phyloP scores from a whole-genome alignment of 2,888 invertebrate species.

The Timema podura region DNA sequence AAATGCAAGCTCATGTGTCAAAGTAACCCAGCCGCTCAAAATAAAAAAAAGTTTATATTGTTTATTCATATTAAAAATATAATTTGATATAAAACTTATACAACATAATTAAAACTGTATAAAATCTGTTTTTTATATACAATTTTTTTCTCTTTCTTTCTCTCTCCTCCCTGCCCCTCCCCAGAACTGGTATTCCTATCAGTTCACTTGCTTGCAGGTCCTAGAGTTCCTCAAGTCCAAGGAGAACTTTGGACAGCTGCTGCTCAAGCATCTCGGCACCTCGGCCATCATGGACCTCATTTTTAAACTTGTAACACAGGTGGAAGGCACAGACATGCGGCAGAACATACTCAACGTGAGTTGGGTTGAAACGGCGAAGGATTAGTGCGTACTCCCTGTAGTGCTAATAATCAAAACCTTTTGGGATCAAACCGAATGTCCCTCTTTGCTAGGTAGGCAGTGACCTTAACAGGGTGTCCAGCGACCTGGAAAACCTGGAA shows the following conservation, averaged over 20 bases:
- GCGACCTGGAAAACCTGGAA: no score
- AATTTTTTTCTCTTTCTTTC: conserved; percentile 24
- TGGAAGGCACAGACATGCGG: conserved; percentile 70
- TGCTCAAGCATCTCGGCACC: conserved; percentile 86
- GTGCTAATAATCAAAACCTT: no score
- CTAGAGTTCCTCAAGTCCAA: conserved; percentile 86
- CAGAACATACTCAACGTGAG: conserved; percentile 66
- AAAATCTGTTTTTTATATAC: conserved; percentile 18
- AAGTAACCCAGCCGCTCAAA: no score
- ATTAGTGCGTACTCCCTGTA: no score
- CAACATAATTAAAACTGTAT: no score
- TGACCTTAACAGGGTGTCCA: no score
- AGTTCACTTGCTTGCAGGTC: conserved; percentile 86
- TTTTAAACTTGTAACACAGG: conserved; percentile 76
- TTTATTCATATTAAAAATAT: no score
- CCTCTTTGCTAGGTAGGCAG: no score
- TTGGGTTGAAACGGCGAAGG: conserved; percentile 23
- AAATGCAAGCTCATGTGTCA: no score
- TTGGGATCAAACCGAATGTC: no score
- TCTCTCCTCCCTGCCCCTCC: conserved; percentile 33
- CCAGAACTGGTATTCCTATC: conserved; percentile 89
- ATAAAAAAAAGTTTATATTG: no score
- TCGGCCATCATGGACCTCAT: conserved; percentile 93
- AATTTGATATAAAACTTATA: no score
- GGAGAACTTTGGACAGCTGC: conserved; percentile 79